phyloP scores from a whole-genome alignment of 2,113 vertebrate genomes.

The Coturnix japonica region DNA sequence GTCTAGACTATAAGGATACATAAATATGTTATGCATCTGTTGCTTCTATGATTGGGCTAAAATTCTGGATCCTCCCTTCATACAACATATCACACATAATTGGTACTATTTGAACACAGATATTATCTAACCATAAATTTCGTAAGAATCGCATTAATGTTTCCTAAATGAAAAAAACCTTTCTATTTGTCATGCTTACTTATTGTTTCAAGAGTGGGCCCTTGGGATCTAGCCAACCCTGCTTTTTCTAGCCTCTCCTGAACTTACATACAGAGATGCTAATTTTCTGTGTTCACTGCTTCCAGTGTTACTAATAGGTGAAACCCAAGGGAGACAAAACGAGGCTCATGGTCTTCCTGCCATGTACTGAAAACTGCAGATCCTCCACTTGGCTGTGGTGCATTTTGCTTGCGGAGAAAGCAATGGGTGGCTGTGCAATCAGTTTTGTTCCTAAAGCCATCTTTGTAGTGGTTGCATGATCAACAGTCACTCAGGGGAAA shows the following conservation, averaged over 20 bases:
- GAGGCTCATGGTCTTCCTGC: background rate
- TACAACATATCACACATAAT: background rate
- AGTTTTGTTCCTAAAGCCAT: background rate
- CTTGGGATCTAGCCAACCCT: constrained; percentile 7
- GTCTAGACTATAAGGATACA: constrained; percentile 26
- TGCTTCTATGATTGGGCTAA: background rate
- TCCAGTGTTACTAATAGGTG: background rate
- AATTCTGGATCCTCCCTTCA: background rate
- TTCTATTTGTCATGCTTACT: background rate
- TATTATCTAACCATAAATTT: constrained; percentile 45
- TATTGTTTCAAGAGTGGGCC: constrained; percentile 28
- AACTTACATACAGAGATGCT: constrained; percentile 16
- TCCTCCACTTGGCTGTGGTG: background rate
- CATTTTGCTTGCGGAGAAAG: background rate
- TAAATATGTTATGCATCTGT: background rate
- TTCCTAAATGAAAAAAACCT: constrained; percentile 42
- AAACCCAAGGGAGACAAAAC: background rate
- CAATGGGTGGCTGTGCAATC: rapidly evolving
- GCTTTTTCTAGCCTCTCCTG: background rate
- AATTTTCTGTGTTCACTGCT: background rate
- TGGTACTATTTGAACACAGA: constrained; percentile 1
- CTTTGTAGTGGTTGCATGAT: background rate
- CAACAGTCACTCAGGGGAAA: background rate
- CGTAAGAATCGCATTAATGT: constrained; percentile 15
- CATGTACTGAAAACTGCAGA: background rate